Evolutionary conservation across 2,888 invertebrate species (phyloP), one percentile per base, ranked within the genome.

Genomic region (Pardosa pseudoannulata): DNA sequence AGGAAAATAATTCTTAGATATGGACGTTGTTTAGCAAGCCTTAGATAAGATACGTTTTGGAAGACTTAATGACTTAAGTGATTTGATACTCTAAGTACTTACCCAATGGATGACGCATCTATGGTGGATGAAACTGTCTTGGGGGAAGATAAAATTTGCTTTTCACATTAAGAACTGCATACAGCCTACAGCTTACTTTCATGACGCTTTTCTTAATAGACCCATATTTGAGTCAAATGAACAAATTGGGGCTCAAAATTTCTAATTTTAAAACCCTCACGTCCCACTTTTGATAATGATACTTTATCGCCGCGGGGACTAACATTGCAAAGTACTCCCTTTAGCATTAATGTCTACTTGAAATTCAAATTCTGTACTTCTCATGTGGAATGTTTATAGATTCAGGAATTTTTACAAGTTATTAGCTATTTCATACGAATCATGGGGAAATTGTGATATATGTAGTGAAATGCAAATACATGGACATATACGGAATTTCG

Each of bases 51-150:
- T n/a, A 36, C 9, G 6, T 62, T 62, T 23, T 11, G 11, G 28
- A 82, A 75, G 68, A 46, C 68, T 82, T 82, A 82, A 82, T 75
- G 82, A 82, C 82, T 82, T 82, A 76, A 82, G 82, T 82, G 75
- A 82, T 82, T 82, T 82, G 76, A 75, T 65, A 41, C 82, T 70
- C 71, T 56, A 36, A 36, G 50, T 32, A 23, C 39, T 36, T 11
- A 29, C 82, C 82, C 82, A 62, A 32, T 68, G 82, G 82, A 65
- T 36, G 9, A 36, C 9, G 36, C 36, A 23, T 62, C 23, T 62
- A 36, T 36, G 6, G 36, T 7, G 6, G 36, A 36, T 5, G 36
- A 9, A 7, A 7, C 9, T 36, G 36, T 36, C 36, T 7, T 9
- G 9, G 36, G 36, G 9, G 5, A 36, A 36, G 36, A 36, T 36